These are phyloP conservation scores for Cavia porcellus DNA, from an alignment of 2,113 vertebrate genomes.

Conservation along the genomic window DNA sequence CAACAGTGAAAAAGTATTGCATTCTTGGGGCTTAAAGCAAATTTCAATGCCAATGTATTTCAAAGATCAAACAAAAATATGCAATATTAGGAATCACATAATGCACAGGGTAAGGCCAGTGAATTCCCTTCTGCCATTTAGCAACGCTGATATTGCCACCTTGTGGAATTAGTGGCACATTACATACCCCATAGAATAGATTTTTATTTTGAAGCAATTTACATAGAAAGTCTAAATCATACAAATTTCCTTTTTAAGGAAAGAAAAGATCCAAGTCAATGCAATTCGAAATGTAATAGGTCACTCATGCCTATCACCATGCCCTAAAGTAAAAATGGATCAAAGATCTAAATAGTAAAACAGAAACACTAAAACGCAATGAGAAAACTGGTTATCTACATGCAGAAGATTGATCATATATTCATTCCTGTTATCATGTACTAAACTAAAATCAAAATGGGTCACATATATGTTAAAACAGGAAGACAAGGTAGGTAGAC, in stretches of 20 bases:
- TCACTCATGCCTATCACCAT: too few relatives aligned
- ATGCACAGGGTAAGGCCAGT: neutral
- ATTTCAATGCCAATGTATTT: neutral
- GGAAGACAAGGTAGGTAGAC: too few relatives aligned
- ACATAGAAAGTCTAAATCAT: neutral
- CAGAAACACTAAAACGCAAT: too few relatives aligned
- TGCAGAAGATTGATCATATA: too few relatives aligned
- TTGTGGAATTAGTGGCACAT: slow-evolving; percentile 59
- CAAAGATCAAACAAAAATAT: slow-evolving; percentile 24
- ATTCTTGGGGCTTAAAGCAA: slow-evolving; percentile 6
- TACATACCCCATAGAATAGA: neutral
- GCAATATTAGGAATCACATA: neutral
- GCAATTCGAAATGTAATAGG: neutral
- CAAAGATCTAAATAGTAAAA: too few relatives aligned
- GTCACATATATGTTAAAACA: too few relatives aligned
- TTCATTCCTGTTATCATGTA: too few relatives aligned
- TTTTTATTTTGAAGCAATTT: slow-evolving; percentile 37
- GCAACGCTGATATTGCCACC: slow-evolving; percentile 64
- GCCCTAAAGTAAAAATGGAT: too few relatives aligned
- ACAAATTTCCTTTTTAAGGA: neutral
- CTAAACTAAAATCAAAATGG: too few relatives aligned
- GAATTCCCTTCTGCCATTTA: neutral
- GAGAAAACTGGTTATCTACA: too few relatives aligned
- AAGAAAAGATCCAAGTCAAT: neutral
- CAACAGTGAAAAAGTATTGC: neutral